These are phyloP conservation scores for Hylaeus anthracinus DNA, from an alignment of 1,140 invertebrate species.

Conservation along the genomic window DNA sequence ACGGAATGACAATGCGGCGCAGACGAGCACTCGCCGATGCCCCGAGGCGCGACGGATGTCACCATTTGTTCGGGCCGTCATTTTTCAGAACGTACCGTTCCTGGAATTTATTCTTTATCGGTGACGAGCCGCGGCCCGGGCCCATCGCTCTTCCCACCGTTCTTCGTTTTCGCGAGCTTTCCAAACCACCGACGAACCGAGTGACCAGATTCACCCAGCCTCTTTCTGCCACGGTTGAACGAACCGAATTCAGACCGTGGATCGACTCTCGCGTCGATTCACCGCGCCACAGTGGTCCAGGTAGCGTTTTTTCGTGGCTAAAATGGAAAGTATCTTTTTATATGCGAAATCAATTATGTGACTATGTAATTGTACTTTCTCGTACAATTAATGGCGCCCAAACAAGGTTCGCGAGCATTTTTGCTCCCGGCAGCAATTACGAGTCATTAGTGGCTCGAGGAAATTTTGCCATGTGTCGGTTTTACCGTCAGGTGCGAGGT, in stretches of 20 bases:
- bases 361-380: too few species aligned
- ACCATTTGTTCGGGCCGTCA: conserved; percentile 67
- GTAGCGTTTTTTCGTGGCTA: too few species aligned
- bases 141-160: conserved; percentile 1
- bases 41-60: conserved; percentile 59
- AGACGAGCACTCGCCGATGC: conserved; percentile 45
- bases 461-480: conserved; percentile 45
- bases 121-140: conserved; percentile 32
- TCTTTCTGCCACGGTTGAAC: not conserved
- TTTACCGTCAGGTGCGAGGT: not conserved
- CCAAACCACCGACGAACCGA: not conserved
- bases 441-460: conserved; percentile 45
- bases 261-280: not conserved
- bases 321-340: too few species aligned
- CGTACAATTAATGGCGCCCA: conserved; percentile 46
- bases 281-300: too few species aligned
- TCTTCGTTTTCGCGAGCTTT: not conserved
- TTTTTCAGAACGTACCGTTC: conserved; percentile 67
- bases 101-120: conserved; percentile 64
- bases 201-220: conserved; percentile 7
- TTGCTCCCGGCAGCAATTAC: conserved; percentile 54
- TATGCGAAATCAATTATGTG: too few species aligned
- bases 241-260: not conserved
- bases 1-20: conserved; percentile 58
- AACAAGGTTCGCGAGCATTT: conserved; percentile 51